These are phyloP conservation scores for Acleris laterana DNA, from an alignment of 2,888 invertebrate genomes.

Conservation along the genomic window DNA sequence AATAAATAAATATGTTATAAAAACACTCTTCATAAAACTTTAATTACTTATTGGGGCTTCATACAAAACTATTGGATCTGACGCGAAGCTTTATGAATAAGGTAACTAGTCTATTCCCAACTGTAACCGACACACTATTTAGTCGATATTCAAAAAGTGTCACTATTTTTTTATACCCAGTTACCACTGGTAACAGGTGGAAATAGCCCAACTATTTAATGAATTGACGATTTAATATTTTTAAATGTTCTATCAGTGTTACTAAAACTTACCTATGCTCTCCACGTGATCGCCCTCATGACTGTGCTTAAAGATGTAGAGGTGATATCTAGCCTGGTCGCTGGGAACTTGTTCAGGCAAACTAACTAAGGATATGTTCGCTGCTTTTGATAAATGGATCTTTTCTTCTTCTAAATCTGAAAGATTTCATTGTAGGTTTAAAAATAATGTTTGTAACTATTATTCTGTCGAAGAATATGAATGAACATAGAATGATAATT, in stretches of 20 bases:
- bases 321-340: conserved; percentile 95
- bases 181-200: too few relatives aligned
- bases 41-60: too few relatives aligned
- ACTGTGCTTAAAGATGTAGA: conserved; percentile 95
- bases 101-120: too few relatives aligned
- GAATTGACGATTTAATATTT: not conserved
- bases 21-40: too few relatives aligned
- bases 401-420: conserved; percentile 93
- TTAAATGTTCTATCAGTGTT: not conserved
- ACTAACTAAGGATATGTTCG: conserved; percentile 87
- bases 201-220: not conserved
- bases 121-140: too few relatives aligned
- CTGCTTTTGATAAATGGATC: conserved; percentile 92
- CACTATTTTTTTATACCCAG: too few relatives aligned
- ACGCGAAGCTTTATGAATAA: too few relatives aligned
- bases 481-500: too few relatives aligned
- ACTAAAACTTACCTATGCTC: conserved; percentile 86
- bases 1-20: conserved; percentile 47
- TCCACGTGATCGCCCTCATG: conserved; percentile 96
- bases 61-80: too few relatives aligned
- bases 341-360: conserved; percentile 92
- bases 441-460: not conserved
- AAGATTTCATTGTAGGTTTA: conserved; percentile 42
- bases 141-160: too few relatives aligned
- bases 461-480: not conserved